A percentile compares a stretch with the other conserved stretches of the same genome.
These are phyloP conservation scores for Ctena decussata DNA, from an alignment of 2,888 invertebrate species.

Conservation along the genomic window DNA sequence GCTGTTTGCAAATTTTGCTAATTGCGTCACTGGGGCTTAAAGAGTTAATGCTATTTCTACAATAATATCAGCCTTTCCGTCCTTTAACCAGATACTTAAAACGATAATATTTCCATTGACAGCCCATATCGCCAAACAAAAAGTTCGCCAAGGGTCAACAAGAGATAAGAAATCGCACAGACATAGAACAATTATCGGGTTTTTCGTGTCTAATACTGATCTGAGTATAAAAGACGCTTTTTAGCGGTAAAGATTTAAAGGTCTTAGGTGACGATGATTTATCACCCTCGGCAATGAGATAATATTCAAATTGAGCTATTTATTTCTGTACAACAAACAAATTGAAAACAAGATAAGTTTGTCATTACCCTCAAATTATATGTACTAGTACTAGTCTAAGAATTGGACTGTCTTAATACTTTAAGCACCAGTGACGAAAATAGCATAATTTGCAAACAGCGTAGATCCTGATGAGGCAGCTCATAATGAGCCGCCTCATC, in stretches of 20 bases:
- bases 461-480: too few relatives aligned
- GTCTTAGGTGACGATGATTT: conserved; percentile 50
- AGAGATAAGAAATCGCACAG: conserved; percentile 33
- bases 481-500: too few relatives aligned
- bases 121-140: conserved; percentile 16
- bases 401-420: too few relatives aligned
- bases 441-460: too few relatives aligned
- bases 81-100: neutral
- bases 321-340: conserved; percentile 3
- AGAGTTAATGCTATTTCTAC: too few relatives aligned
- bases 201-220: conserved; percentile 14
- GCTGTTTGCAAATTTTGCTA: too few relatives aligned
- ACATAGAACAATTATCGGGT: conserved; percentile 47
- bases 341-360: conserved; percentile 4
- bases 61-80: too few relatives aligned
- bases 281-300: conserved; percentile 38
- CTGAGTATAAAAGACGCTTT: conserved; percentile 11
- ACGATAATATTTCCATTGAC: conserved; percentile 12
- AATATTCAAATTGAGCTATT: conserved; percentile 8
- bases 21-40: too few relatives aligned
- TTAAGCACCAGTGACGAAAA: too few relatives aligned
- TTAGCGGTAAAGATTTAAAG: conserved; percentile 13
- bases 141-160: conserved; percentile 32
- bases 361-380: neutral
- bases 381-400: too few relatives aligned